Evolutionary conservation across 2,113 vertebrate genomes (phyloP), one percentile per base, ranked within the genome.

Genomic region (Aramus guarauna): DNA sequence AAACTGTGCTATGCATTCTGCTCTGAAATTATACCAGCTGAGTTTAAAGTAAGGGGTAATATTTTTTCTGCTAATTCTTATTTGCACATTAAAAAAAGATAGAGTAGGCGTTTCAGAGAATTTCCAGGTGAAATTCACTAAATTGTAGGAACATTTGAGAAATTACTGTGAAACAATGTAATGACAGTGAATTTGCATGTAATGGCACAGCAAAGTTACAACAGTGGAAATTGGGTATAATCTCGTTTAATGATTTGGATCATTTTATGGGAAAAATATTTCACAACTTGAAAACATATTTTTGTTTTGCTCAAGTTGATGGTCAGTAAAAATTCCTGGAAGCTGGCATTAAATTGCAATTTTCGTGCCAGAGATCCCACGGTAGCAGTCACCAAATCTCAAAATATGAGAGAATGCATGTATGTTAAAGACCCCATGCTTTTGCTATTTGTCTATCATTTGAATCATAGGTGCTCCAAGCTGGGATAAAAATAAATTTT

Each of bases 401-500:
- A 78, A 88, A 89, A 73, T 48, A 78, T 56, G 34, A 77, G 37
- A 63, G 45, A 76, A 90, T 47, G 4, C 5, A 37, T 58, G 9
- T 5, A 11, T 64, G 52, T 36, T 78, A 45, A 52, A 89, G 26
- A 75, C 15, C 9, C 5, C 17, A n/a, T n/a, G 16, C 19, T 87
- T 68, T 89, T 81, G 48, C 12, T 64, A 12, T 92, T 93, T 94
- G 41, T 29, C 69, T 96, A 4, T 87, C 17, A 53, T 92, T 94
- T 94, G 66, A 95, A 88, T 85, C 45, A 68, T 80, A 79, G 85
- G 48, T 91, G 76, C 62, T 92, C 59, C 47, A 92, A 86, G 5
- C 27, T 78, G 21, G 13, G 43, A 95, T 94, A 95, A 96, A 97
- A 97, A 92, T 94, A 96, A 77, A 63, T 91, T 95, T 93, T 95